phyloP scores from a whole-genome alignment of 2,113 vertebrate genomes.

The Hemiprocne comata region DNA sequence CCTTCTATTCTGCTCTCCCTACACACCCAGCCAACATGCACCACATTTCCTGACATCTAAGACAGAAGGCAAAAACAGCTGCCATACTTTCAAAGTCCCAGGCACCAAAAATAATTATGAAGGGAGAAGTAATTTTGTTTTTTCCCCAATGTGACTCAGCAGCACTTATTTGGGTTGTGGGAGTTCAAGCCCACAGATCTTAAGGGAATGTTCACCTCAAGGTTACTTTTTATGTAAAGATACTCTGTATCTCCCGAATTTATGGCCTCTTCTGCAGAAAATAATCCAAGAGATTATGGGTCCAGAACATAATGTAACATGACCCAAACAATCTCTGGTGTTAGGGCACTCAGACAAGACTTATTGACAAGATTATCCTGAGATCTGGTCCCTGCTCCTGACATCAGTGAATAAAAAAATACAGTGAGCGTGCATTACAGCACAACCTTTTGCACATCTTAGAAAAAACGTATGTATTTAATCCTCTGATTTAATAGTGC shows the following conservation, averaged over 20 bases:
- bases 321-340: background rate
- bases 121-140: background rate
- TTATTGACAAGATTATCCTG: background rate
- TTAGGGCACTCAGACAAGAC: background rate
- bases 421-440: background rate
- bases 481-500: background rate
- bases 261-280: background rate
- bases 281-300: background rate
- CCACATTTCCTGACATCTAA: background rate
- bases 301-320: background rate
- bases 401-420: background rate
- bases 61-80: background rate
- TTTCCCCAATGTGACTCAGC: background rate
- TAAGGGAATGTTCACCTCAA: background rate
- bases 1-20: fast-evolving
- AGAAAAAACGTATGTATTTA: background rate
- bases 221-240: background rate
- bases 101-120: background rate
- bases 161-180: background rate
- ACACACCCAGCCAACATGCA: background rate
- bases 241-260: background rate
- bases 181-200: background rate
- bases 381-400: background rate
- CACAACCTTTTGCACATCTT: background rate
- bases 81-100: background rate